Evolutionary conservation across 2,113 vertebrate genomes (phyloP), one percentile per base, ranked within the genome.

Genomic region (Aptenodytes patagonicus): DNA sequence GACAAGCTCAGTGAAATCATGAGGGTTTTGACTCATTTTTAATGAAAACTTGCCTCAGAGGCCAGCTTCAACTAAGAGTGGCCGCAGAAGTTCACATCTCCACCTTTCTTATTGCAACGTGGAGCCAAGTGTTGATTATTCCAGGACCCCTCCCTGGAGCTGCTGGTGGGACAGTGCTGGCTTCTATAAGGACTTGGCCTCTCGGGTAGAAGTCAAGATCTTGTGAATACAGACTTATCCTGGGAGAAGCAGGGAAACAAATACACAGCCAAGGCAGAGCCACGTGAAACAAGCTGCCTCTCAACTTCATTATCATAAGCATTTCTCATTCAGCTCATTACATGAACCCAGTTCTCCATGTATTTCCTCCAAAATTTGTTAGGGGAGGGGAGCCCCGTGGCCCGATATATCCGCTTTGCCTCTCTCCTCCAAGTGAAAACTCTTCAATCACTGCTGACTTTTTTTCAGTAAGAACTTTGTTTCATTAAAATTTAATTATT

Each of bases 401-500:
- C 22, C 85, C 76, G 36, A 91, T 70, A 17, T 1, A 75, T 49
- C 40, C 46, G 46, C 76, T 86, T 87, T 4, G 4, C 70, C 55
- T 91, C 78, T 70, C 40, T 82, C 65, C 69, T 86, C 77, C 79
- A 57, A 29, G 57, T 49, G 29, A 96, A 97, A 96, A 96, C 85
- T 96, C 97, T 75, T 98, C 96, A 96, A 57, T 93, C 95, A 93
- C 44, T 83, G 68, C 71, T 11, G 11, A 88, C 87, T 96, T 82
- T 90, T 93, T 88, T 95, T 87, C 90, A 95, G 97, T 52, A 91
- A 97, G 97, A 94, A 70, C 82, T 85, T 93, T 47, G 40, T 98
- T 98, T 98, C 98, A 97, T 97, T 98, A 97, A 98, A 96, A 97
- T 98, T 94, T 97, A 97, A 98, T 98, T 97, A 97, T 97, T 97